phyloP scores from a whole-genome alignment of 2,797 vertebrate species.

The Alcedo quadribrachys region DNA sequence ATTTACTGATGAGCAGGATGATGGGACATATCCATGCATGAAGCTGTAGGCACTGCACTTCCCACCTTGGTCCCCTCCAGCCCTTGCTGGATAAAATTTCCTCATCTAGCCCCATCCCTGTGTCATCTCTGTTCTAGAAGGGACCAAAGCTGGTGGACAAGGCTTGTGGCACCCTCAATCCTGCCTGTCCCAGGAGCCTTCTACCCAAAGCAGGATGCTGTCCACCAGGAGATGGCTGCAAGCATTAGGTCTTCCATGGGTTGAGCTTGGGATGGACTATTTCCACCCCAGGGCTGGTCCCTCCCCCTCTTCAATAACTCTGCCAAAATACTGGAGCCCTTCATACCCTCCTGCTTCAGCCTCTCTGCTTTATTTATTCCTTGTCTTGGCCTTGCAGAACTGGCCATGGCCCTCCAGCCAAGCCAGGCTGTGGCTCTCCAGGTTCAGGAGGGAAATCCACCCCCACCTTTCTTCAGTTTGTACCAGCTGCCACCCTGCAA shows the following conservation, averaged over 20 bases:
- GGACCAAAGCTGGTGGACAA: neutral
- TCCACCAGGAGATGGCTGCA: accelerated
- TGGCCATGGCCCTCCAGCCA: neutral
- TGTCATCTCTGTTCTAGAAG: neutral
- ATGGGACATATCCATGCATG: neutral
- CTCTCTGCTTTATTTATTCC: neutral
- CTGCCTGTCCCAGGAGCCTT: neutral
- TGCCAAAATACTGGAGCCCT: neutral
- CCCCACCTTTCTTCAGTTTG: neutral
- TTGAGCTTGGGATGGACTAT: neutral
- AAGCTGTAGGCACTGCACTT: neutral
- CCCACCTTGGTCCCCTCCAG: neutral
- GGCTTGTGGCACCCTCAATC: neutral
- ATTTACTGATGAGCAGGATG: neutral
- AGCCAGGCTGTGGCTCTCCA: accelerated
- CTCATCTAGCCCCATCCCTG: accelerated
- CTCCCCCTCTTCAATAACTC: neutral
- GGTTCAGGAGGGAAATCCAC: neutral
- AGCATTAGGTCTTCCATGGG: neutral
- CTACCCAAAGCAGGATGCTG: neutral
- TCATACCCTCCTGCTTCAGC: neutral
- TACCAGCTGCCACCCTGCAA: neutral
- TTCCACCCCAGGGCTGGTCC: neutral
- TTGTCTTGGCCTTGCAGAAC: neutral
- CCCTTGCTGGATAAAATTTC: neutral